A percentile compares a stretch with the other conserved stretches of the same genome.
These are phyloP conservation scores for Drosophila busckii DNA, from an alignment of 1,140 invertebrate genomes.

Conservation along the genomic window DNA sequence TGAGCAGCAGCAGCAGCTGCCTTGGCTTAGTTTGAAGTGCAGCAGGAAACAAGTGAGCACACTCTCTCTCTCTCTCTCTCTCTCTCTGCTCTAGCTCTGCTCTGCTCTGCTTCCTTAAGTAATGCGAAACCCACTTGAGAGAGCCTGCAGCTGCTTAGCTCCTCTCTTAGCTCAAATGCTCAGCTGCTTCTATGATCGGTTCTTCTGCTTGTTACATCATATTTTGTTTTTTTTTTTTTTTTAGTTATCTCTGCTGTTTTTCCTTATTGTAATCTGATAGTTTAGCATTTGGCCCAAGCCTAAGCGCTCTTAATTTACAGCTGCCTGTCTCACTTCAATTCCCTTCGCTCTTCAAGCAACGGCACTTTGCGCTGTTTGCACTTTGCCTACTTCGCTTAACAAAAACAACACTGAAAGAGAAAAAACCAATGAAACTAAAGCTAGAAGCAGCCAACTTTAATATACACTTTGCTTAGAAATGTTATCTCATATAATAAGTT, in stretches of 20 bases:
- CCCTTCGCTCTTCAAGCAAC: conserved; percentile 12
- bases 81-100: too few species aligned
- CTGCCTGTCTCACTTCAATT: conserved; percentile 2
- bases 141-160: conserved; percentile 16
- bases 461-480: too few species aligned
- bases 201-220: conserved; percentile 21
- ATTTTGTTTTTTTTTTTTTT: conserved; percentile 12
- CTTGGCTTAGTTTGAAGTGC: too few species aligned
- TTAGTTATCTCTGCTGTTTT: conserved; percentile 3
- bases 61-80: too few species aligned
- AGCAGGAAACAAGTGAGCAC: too few species aligned
- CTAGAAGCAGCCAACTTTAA: too few species aligned
- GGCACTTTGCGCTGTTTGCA: conserved; percentile 31
- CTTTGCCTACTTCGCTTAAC: conserved; percentile 31
- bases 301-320: conserved; percentile 44
- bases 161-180: conserved; percentile 1
- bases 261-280: conserved; percentile 49
- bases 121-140: conserved; percentile 29
- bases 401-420: conserved; percentile 19
- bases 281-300: conserved; percentile 37
- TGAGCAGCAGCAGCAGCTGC: too few species aligned
- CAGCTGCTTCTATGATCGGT: background rate
- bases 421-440: too few species aligned
- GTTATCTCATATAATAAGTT: too few species aligned
- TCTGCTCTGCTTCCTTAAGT: conserved; percentile 10